Percentiles rank a stretch among this genome's conserved stretches.
phyloP scores from a whole-genome alignment of 2,888 invertebrate genomes.

The Watsonalla cultraria region DNA sequence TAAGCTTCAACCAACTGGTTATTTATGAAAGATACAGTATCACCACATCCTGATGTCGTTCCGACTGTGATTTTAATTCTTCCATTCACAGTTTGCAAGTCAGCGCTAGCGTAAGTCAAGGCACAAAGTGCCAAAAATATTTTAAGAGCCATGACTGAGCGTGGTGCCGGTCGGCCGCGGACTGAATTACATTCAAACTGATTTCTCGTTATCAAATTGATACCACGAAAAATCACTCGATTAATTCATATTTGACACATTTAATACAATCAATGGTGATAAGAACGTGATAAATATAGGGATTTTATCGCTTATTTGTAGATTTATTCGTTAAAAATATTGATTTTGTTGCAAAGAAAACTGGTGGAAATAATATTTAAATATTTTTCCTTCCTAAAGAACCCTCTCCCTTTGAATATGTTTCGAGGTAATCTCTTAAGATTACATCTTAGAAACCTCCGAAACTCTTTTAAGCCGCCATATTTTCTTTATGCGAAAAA shows the following conservation, averaged over 20 bases:
- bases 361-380: slow-evolving; percentile 40
- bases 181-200: slow-evolving; percentile 15
- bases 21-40: slow-evolving; percentile 49
- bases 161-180: not conserved
- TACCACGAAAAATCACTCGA: slow-evolving; percentile 11
- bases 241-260: slow-evolving; percentile 1
- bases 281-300: not conserved
- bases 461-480: slow-evolving; percentile 58
- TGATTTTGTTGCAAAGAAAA: slow-evolving; percentile 13
- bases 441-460: slow-evolving; percentile 59
- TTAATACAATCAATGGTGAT: not conserved
- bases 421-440: slow-evolving; percentile 67
- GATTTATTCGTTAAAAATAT: slow-evolving; percentile 1
- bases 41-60: slow-evolving; percentile 54
- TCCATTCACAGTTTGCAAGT: slow-evolving; percentile 43
- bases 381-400: slow-evolving; percentile 39
- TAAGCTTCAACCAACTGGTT: slow-evolving; percentile 43
- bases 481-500: slow-evolving; percentile 65
- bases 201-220: slow-evolving; percentile 4
- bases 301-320: not conserved
- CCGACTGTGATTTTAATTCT: slow-evolving; percentile 52
- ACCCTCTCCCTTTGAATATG: slow-evolving; percentile 51
- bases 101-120: slow-evolving; percentile 16
- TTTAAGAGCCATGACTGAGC: slow-evolving; percentile 24
- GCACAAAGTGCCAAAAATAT: slow-evolving; percentile 13